A percentile compares a stretch with the other conserved stretches of the same genome.
Evolutionary conservation across 1,140 invertebrate species (phyloP).

Genomic region (Cherax quadricarinatus): DNA sequence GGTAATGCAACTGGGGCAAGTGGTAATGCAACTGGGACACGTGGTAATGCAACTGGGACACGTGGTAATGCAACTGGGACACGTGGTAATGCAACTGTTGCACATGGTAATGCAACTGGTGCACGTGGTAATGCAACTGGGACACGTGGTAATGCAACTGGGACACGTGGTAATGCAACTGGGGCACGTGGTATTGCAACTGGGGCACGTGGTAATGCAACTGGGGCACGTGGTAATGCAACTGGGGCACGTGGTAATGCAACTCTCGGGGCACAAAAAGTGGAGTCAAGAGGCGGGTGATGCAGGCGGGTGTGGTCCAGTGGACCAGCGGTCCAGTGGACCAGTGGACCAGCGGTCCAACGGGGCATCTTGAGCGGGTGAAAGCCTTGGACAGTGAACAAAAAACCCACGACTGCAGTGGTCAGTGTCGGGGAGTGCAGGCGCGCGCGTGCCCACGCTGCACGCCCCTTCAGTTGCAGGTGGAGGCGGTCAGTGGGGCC

Average conservation of each 20-base stretch:
- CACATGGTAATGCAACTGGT: too few relatives aligned
- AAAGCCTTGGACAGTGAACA: background rate
- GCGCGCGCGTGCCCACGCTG: background rate
- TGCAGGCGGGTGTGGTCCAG: background rate
- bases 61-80: too few relatives aligned
- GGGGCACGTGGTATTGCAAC: too few relatives aligned
- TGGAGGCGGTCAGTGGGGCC: slow-evolving; percentile 8
- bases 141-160: too few relatives aligned
- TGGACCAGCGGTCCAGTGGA: background rate
- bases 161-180: too few relatives aligned
- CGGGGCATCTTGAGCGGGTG: background rate
- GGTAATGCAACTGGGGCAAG: too few relatives aligned
- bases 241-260: background rate
- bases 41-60: too few relatives aligned
- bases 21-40: too few relatives aligned
- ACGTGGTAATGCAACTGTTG: too few relatives aligned
- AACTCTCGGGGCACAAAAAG: background rate
- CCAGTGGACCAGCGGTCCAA: background rate
- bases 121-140: too few relatives aligned
- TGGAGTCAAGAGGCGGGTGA: background rate
- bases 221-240: background rate
- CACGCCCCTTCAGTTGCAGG: slow-evolving; percentile 6
- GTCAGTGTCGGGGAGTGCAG: background rate
- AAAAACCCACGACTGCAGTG: background rate
- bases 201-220: background rate